Evolutionary conservation across 2,797 vertebrate genomes (phyloP).

Genomic region (Chelon labrosus): DNA sequence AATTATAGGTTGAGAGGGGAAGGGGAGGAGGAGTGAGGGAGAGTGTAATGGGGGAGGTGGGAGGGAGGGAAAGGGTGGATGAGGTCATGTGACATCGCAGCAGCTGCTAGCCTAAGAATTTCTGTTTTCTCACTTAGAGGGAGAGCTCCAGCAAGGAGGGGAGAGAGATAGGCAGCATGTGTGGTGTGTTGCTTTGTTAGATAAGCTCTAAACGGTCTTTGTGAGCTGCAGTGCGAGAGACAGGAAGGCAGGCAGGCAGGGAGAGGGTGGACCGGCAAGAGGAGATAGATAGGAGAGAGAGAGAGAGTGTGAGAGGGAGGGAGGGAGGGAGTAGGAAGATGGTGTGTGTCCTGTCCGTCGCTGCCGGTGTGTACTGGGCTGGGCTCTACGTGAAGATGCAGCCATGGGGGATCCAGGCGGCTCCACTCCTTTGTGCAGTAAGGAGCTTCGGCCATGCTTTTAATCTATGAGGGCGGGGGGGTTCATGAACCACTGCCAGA

Average conservation of each 20-base stretch:
- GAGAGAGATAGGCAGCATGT: constrained; percentile 78
- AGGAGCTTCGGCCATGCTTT: constrained; percentile 77
- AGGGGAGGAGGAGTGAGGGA: constrained; percentile 64
- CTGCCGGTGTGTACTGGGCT: constrained; percentile 70
- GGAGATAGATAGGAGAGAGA: constrained; percentile 68
- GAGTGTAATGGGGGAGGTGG: constrained; percentile 51
- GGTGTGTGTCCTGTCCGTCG: constrained; percentile 78
- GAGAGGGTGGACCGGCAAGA: constrained; percentile 57
- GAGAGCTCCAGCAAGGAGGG: constrained; percentile 57
- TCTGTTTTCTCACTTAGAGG: constrained; percentile 83
- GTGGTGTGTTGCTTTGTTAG: constrained; percentile 88
- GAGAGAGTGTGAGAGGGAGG: constrained; percentile 38
- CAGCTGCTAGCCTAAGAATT: constrained; percentile 88
- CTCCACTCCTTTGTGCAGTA: constrained; percentile 86
- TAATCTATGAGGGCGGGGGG: constrained; percentile 59
- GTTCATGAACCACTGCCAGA: constrained; percentile 63
- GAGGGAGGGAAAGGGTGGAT: constrained; percentile 40
- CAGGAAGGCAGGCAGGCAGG: constrained; percentile 62
- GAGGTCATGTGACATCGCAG: constrained; percentile 79
- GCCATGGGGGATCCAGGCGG: constrained; percentile 81
- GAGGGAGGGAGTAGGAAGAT: constrained; percentile 77
- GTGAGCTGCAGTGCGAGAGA: constrained; percentile 71
- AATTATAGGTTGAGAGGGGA: constrained; percentile 85
- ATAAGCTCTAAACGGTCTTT: constrained; percentile 84
- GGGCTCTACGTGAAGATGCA: constrained; percentile 81